Conservation (phyloP, 2,888 invertebrate genomes). For the Volucella inanis region DNA sequence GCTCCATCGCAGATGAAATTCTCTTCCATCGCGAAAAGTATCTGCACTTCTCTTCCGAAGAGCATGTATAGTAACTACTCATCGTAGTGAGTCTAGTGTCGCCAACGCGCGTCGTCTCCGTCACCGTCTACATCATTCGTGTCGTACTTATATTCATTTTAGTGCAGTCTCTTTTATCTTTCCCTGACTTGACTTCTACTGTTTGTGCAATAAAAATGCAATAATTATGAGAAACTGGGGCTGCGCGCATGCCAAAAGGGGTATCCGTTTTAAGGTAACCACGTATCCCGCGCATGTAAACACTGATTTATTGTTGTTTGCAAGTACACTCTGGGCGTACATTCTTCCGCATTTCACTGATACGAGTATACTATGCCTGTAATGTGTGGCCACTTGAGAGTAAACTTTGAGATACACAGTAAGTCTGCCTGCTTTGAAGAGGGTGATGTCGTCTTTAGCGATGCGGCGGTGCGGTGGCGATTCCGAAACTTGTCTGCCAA, state of each 20-base stretch:
- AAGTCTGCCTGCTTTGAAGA: background rate
- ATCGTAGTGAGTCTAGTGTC: no score
- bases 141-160: background rate
- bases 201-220: constrained; percentile 69
- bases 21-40: constrained; percentile 39
- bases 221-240: constrained; percentile 73
- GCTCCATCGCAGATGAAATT: background rate
- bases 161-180: background rate
- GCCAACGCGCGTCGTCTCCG: background rate
- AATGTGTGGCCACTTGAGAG: constrained; percentile 21
- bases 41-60: constrained; percentile 59
- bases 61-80: constrained; percentile 2
- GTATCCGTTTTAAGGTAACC: constrained; percentile 21
- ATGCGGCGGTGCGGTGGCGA: background rate
- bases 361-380: constrained; percentile 16
- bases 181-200: constrained; percentile 2
- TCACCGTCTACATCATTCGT: background rate
- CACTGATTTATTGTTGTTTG: constrained; percentile 73
- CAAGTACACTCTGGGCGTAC: constrained; percentile 61
- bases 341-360: constrained; percentile 69
- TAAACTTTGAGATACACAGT: constrained; percentile 25
- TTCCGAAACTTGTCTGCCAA: constrained; percentile 22
- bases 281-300: constrained; percentile 61
- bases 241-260: constrained; percentile 32
- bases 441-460: constrained; percentile 4